Conservation (phyloP, 2,113 vertebrate genomes). For the Epinephelus moara region DNA sequence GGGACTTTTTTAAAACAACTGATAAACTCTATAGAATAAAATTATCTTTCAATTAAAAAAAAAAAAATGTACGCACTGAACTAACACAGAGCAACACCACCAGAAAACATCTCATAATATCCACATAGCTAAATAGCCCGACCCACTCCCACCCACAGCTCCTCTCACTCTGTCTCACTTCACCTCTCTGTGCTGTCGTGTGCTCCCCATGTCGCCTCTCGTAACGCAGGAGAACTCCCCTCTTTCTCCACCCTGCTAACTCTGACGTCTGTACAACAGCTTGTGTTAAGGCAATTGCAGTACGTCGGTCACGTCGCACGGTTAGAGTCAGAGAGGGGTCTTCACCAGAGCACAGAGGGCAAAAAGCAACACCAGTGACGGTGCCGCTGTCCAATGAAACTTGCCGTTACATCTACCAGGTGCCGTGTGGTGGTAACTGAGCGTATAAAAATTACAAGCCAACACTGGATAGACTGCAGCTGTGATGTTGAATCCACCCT, state of each 20-base stretch:
- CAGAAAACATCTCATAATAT: conserved; percentile 81
- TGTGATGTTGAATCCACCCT: conserved; percentile 34
- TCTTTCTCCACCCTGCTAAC: conserved; percentile 14
- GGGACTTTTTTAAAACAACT: conserved; percentile 49
- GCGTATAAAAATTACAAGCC: conserved; percentile 21
- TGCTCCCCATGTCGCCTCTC: conserved; percentile 4
- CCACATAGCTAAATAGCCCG: conserved; percentile 72
- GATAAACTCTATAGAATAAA: conserved; percentile 68
- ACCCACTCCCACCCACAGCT: conserved; percentile 38
- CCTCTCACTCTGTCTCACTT: not conserved
- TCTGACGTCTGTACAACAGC: conserved; percentile 71
- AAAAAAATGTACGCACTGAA: conserved; percentile 80
- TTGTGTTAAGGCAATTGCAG: conserved; percentile 86
- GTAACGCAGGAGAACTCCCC: conserved; percentile 18
- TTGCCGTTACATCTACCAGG: not conserved
- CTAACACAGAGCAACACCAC: conserved; percentile 83
- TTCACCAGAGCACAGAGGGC: conserved; percentile 50
- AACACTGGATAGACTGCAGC: not conserved
- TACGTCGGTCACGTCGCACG: conserved; percentile 57
- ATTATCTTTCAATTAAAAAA: conserved; percentile 63
- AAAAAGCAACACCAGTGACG: conserved; percentile 13
- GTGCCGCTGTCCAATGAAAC: conserved; percentile 39
- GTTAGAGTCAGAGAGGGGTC: conserved; percentile 16
- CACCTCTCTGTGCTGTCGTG: conserved; percentile 42
- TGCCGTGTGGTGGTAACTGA: not conserved